These are phyloP conservation scores for Ditylenchus weischeri DNA, from an alignment of 2,888 invertebrate species.

Conservation along the genomic window DNA sequence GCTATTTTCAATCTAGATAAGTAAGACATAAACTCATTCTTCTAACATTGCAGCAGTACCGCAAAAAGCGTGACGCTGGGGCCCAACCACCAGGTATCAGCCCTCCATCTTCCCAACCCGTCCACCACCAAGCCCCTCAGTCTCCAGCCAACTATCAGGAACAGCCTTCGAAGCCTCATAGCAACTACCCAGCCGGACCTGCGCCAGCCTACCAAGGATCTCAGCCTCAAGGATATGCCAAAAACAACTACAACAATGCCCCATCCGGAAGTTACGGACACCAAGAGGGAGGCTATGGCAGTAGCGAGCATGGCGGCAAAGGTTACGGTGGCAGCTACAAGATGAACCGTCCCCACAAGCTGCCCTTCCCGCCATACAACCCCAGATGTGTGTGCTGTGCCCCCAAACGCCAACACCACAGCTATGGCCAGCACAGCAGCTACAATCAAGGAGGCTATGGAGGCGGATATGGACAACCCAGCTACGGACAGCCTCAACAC, in stretches of 20 bases:
- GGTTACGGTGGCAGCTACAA: not conserved
- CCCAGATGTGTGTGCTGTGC: conserved; percentile 32
- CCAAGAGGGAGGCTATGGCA: not conserved
- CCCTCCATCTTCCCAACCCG: conserved; percentile 2
- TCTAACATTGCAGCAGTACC: not conserved
- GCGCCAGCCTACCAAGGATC: not conserved
- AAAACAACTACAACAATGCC: not conserved
- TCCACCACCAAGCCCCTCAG: no score
- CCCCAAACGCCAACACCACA: conserved; percentile 18
- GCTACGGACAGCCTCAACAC: not conserved
- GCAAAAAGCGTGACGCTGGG: conserved; percentile 17
- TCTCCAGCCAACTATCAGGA: no score
- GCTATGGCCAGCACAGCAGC: not conserved
- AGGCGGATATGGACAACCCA: not conserved
- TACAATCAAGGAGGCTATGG: not conserved
- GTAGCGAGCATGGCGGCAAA: not conserved
- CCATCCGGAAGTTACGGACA: not conserved
- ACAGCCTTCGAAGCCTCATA: no score
- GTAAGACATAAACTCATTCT: not conserved
- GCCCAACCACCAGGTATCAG: no score
- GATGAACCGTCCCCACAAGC: conserved; percentile 6
- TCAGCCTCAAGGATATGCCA: conserved; percentile 2
- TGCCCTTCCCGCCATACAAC: conserved; percentile 14
- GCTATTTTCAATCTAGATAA: not conserved
- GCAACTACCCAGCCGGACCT: no score